Percentiles rank a stretch among this genome's conserved stretches.
Conservation (phyloP, 2,888 invertebrate species). For the Pemphredon lugubris region DNA sequence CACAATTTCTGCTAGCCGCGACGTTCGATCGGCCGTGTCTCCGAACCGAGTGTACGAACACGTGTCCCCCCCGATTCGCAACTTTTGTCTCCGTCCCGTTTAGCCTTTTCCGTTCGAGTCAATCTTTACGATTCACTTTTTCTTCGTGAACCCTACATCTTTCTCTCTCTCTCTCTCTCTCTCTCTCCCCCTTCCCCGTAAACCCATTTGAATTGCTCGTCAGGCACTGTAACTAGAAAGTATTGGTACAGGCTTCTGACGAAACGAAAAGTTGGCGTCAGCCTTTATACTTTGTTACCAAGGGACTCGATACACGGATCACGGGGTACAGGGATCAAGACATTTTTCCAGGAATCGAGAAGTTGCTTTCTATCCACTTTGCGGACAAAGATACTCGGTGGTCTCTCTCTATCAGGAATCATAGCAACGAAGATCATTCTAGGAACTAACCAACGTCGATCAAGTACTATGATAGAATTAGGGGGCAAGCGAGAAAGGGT, state of each 20-base stretch:
- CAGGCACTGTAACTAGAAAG: conserved; percentile 40
- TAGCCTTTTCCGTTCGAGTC: neutral
- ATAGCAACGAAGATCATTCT: no score
- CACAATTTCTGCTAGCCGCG: conserved; percentile 46
- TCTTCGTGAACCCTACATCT: no score
- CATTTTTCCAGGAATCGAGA: no score
- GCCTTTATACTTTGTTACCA: neutral
- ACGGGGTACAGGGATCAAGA: no score
- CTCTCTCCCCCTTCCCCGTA: no score
- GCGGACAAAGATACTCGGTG: no score
- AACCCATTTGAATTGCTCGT: no score
- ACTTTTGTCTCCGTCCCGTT: neutral
- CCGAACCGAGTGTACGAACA: conserved; percentile 27
- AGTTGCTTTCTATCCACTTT: no score
- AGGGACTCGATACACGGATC: no score
- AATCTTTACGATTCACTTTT: no score
- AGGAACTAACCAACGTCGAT: conserved; percentile 23
- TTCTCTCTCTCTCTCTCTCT: no score
- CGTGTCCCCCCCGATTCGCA: neutral
- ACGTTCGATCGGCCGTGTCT: conserved; percentile 52
- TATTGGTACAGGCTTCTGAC: conserved; percentile 36
- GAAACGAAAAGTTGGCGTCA: conserved; percentile 11
- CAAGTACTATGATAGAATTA: conserved; percentile 16
- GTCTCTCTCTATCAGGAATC: no score
- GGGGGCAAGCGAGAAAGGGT: conserved; percentile 6